Conservation (phyloP, 1,140 invertebrate species). For the Schlechtendalia chinensis region DNA sequence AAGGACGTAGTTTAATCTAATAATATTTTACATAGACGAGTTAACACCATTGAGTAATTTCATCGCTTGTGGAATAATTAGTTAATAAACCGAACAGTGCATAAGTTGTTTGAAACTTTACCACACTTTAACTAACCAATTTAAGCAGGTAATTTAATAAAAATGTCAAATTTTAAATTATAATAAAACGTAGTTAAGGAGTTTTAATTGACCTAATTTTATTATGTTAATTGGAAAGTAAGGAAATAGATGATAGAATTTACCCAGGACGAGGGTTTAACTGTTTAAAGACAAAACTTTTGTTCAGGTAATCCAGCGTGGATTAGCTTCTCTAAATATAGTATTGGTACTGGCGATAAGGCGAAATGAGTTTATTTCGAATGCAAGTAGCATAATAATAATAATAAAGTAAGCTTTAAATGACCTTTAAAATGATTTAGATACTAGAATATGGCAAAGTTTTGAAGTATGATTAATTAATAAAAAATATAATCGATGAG, state of each 20-base stretch:
- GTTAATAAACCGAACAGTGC: neutral
- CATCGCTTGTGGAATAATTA: neutral
- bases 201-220: slow-evolving; percentile 33
- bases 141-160: neutral
- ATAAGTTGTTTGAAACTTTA: slow-evolving; percentile 10
- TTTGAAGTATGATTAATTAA: neutral
- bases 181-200: neutral
- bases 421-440: neutral
- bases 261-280: neutral
- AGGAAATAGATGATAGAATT: slow-evolving; percentile 1
- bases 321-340: slow-evolving; percentile 20
- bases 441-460: neutral
- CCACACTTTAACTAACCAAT: neutral
- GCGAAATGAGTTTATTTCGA: slow-evolving; percentile 3
- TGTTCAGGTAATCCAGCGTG: slow-evolving; percentile 15
- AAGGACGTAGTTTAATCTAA: neutral
- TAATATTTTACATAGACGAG: neutral
- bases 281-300: slow-evolving; percentile 33
- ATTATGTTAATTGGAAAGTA: neutral
- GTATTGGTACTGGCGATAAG: slow-evolving; percentile 25
- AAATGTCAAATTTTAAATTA: slow-evolving; percentile 29
- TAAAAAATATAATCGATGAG: neutral
- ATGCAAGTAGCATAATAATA: slow-evolving; percentile 21
- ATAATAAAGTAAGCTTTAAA: slow-evolving; percentile 21
- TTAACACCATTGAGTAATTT: neutral